Evolutionary conservation across 92 coral and sea anemone species (phyloP).

Genomic region (Palythoa grandis): DNA sequence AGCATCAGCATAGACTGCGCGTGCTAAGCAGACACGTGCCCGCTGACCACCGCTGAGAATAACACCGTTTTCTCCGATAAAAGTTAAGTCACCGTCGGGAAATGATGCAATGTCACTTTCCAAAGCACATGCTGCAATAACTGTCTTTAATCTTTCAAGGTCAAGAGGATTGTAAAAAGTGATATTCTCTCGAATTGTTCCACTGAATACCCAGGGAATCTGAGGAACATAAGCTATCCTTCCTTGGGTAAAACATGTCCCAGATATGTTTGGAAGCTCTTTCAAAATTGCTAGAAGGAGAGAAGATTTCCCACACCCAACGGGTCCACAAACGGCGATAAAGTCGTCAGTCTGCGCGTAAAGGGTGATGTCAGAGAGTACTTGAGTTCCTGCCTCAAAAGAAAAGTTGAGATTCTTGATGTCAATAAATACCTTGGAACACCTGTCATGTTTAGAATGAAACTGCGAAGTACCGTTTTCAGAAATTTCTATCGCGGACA

Average conservation of each 20-base stretch:
- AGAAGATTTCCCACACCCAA: slow-evolving; percentile 18
- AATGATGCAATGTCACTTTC: neutral
- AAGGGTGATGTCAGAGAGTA: neutral
- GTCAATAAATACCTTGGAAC: neutral
- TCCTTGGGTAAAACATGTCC: neutral
- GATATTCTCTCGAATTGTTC: no score
- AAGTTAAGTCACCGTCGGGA: neutral
- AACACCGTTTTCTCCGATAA: slow-evolving; percentile 1
- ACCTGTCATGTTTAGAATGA: neutral
- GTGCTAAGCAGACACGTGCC: neutral
- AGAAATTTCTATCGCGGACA: neutral
- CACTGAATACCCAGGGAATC: no score
- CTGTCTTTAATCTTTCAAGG: no score
- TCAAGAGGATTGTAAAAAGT: no score
- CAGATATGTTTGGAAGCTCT: no score
- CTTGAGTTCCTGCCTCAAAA: neutral
- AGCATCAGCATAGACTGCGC: neutral
- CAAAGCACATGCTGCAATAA: neutral
- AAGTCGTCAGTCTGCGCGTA: neutral
- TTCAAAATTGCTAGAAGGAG: no score
- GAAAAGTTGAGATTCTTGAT: neutral
- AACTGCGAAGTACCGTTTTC: neutral
- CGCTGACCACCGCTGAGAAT: no score
- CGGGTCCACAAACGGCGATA: slow-evolving; percentile 4
- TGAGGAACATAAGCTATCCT: no score